phyloP scores from a whole-genome alignment of 2,113 vertebrate species.

The Scopus umbretta region DNA sequence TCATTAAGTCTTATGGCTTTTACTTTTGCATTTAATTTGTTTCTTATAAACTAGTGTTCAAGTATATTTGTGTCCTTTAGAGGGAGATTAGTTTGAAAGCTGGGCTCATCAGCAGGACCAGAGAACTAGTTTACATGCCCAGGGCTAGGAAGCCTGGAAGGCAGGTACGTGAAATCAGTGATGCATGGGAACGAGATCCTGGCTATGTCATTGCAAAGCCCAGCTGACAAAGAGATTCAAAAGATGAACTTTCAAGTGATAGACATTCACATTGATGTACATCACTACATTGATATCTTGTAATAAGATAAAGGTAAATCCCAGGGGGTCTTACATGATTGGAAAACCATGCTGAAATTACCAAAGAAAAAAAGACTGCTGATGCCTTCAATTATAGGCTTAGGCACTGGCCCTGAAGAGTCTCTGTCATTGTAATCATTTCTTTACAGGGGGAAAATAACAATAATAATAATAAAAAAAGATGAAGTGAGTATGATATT shows the following conservation, averaged over 20 bases:
- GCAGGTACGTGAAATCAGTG: conserved; percentile 24
- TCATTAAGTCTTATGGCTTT: neutral
- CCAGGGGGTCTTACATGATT: neutral
- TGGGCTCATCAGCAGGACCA: neutral
- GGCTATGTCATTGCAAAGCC: conserved; percentile 52
- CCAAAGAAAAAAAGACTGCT: neutral
- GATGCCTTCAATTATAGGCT: neutral
- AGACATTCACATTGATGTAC: conserved; percentile 22
- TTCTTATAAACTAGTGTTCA: neutral
- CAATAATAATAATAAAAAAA: neutral
- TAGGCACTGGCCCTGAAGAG: neutral
- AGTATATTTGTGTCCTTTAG: neutral
- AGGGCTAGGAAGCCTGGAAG: conserved; percentile 31
- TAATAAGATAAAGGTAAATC: conserved; percentile 45
- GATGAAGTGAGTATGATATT: rapidly evolving
- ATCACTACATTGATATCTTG: neutral
- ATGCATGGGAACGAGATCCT: neutral
- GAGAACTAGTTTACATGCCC: neutral
- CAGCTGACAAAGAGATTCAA: conserved; percentile 39
- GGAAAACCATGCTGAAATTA: neutral
- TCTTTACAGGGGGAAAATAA: neutral
- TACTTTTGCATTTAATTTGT: neutral
- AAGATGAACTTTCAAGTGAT: conserved; percentile 40
- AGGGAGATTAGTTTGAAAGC: neutral
- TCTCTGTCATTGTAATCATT: neutral